Evolutionary conservation across 2,888 invertebrate species (phyloP).

Genomic region (Caenorhabditis virilis): DNA sequence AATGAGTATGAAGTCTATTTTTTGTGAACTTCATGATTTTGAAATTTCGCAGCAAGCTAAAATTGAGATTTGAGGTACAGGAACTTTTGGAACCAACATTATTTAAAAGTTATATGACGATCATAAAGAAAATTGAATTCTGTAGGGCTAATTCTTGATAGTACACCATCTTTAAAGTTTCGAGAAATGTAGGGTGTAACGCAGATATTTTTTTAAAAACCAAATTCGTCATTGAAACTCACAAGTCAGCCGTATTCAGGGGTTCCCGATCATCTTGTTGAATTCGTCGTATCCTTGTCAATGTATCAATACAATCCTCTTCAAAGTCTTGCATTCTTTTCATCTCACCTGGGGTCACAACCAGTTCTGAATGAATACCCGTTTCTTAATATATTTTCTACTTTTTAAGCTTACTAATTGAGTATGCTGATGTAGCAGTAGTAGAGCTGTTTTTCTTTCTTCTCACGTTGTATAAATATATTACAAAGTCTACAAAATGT

Average conservation of each 20-base stretch:
- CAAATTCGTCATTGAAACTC: no score
- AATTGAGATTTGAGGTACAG: no score
- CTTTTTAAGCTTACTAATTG: constrained; percentile 48
- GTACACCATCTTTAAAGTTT: no score
- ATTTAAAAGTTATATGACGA: no score
- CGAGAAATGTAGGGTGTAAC: no score
- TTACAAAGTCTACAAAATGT: constrained; percentile 33
- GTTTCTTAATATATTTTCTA: not conserved
- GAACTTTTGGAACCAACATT: no score
- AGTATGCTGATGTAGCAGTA: constrained; percentile 38
- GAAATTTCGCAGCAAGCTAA: no score
- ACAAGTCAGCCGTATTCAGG: constrained; percentile 23
- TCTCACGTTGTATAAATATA: constrained; percentile 13
- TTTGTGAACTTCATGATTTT: no score
- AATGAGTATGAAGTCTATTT: no score
- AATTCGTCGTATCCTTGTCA: not conserved
- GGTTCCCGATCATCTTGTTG: constrained; percentile 69
- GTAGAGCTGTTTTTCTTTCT: not conserved
- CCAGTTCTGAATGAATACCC: constrained; percentile 80
- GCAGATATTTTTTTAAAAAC: no score
- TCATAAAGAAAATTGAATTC: no score
- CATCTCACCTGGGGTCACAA: constrained; percentile 88
- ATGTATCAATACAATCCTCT: constrained; percentile 93
- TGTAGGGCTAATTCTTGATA: no score
- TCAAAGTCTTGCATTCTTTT: constrained; percentile 94